Evolutionary conservation across 1,140 invertebrate species (phyloP).

Genomic region (Drosophila seguyi): DNA sequence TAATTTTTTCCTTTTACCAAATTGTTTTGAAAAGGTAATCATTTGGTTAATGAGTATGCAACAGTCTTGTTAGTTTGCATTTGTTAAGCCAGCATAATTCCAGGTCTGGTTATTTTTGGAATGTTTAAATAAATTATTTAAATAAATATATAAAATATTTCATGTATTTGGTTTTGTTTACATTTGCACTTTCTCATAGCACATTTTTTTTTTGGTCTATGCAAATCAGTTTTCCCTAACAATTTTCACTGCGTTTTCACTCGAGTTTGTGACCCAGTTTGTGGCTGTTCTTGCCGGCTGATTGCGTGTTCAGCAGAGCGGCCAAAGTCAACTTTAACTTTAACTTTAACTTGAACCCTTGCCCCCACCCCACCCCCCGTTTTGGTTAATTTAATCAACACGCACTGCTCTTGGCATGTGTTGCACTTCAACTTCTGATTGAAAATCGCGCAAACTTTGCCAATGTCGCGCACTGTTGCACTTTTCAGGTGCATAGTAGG

Average conservation of each 20-base stretch:
- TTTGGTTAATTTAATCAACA: slow-evolving; percentile 81
- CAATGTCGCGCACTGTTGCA: slow-evolving; percentile 79
- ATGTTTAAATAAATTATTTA: background rate
- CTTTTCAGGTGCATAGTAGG: slow-evolving; percentile 30
- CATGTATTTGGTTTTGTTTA: slow-evolving; percentile 3
- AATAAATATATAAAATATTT: background rate
- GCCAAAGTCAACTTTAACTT: slow-evolving; percentile 79
- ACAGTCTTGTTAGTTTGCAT: slow-evolving; percentile 3
- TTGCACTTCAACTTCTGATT: slow-evolving; percentile 68
- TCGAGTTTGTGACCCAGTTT: slow-evolving; percentile 70
- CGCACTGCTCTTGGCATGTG: slow-evolving; percentile 70
- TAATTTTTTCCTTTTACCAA: background rate
- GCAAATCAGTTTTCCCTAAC: slow-evolving; percentile 50
- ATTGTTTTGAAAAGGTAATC: background rate
- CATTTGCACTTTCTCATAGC: slow-evolving; percentile 37
- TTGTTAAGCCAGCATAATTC: background rate
- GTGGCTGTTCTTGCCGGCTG: slow-evolving; percentile 50
- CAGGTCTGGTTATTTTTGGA: background rate
- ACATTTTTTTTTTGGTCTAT: slow-evolving; percentile 57
- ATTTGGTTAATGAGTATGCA: background rate
- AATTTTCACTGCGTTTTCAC: slow-evolving; percentile 61
- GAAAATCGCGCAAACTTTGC: slow-evolving; percentile 63
- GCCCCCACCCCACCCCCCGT: slow-evolving; percentile 28
- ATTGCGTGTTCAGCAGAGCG: slow-evolving; percentile 68
- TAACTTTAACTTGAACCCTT: slow-evolving; percentile 62